Evolutionary conservation across 2,888 invertebrate species (phyloP), one percentile per base, ranked within the genome.

Genomic region (Cosmia pyralina): DNA sequence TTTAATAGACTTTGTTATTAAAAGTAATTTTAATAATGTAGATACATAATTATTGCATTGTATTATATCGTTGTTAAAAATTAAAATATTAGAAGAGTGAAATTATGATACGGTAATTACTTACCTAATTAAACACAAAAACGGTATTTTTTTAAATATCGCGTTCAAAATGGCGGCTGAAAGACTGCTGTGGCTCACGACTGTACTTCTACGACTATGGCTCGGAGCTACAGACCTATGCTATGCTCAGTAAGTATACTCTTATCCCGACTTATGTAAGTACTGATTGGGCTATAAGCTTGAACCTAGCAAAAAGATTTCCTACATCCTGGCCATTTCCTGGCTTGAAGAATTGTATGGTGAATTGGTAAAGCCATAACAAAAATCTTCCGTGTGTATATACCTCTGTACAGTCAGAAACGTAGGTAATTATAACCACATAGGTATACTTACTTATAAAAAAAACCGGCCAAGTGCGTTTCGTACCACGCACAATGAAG

Each of bases 221-320:
- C 89, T 96, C 28, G 94, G 94, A 55, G 95, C 96, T 17, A 93
- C 96, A 3, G 96, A 96, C 77, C 88, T 96, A 10, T 96, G 96
- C 83, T 96, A 95, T 86, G 95, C 96, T 72, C 96, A 96, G 96
- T 96, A 91, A 96, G 96, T 95, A 76, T 41, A 41, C 7, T 44
- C 22, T 64, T 28, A 28, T 1, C 38, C 13, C 8, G 15, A 59
- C 4, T 59, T 13, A 28, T 28, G 28, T 28, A 28, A 28, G 28
- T 28, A 59, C 7, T 59, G n/a, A 13, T 15, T 60, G 15, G 0
- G 8, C 8, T 0, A 28, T 15, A n/a, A 4, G 4, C 4, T 22
- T n/a, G 59, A 4, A 38, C n/a, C 7, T 19, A 46, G 13, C 4
- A 28, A 28, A 28, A 46, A 17, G 6, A 2, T 28, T 28, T 44